Evolutionary conservation across 2,797 vertebrate species (phyloP).

Genomic region (Meda fulgida): DNA sequence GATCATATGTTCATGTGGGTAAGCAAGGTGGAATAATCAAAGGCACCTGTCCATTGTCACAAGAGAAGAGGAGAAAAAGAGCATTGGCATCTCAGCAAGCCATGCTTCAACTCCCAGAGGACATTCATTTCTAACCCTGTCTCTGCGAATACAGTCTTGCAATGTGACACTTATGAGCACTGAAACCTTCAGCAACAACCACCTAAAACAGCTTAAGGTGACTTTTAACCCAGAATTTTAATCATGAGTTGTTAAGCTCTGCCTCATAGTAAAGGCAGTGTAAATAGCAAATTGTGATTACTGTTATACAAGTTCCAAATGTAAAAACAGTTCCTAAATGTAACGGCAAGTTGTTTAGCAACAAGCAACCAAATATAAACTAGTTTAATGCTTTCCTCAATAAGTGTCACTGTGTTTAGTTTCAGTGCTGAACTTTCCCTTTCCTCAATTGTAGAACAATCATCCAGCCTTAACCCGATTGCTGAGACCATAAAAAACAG

Average conservation of each 20-base stretch:
- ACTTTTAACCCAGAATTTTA: not conserved
- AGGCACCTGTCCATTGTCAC: slow-evolving; percentile 4
- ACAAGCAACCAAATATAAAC: not conserved
- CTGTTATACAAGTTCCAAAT: not conserved
- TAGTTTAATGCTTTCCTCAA: not conserved
- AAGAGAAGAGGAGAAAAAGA: slow-evolving; percentile 12
- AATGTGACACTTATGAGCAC: not conserved
- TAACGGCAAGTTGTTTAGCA: not conserved
- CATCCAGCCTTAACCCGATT: not conserved
- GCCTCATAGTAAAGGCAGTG: not conserved
- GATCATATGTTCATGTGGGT: slow-evolving; percentile 6
- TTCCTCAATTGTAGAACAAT: not conserved
- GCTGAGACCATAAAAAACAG: not conserved
- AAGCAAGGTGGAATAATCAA: slow-evolving; percentile 17
- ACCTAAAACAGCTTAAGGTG: not conserved
- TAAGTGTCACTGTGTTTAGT: not conserved
- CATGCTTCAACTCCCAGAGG: not conserved
- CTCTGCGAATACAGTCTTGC: not conserved
- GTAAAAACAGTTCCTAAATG: not conserved
- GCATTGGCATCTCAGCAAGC: not conserved
- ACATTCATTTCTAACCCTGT: not conserved
- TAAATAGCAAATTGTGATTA: not conserved
- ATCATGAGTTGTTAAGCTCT: not conserved
- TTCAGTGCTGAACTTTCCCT: slow-evolving; percentile 5
- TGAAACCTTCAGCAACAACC: not conserved